These are phyloP conservation scores for Galeopterus variegatus DNA, from an alignment of 2,113 vertebrate genomes.

Conservation along the genomic window DNA sequence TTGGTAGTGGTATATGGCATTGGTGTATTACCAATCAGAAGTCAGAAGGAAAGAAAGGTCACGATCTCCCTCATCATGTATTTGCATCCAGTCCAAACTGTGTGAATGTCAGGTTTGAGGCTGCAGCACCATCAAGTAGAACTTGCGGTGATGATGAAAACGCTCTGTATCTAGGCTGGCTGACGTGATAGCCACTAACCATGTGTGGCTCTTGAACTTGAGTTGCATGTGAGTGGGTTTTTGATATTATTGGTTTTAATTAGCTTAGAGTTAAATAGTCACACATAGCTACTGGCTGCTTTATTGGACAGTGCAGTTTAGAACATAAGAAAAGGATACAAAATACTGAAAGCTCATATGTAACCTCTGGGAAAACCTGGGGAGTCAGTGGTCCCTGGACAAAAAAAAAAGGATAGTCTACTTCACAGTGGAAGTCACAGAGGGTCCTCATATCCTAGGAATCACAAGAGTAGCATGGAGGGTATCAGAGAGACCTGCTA, in stretches of 20 bases:
- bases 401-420: background rate
- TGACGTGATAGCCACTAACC: background rate
- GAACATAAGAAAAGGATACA: background rate
- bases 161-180: background rate
- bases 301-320: background rate
- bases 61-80: background rate
- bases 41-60: background rate
- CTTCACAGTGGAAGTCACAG: background rate
- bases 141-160: too few relatives aligned
- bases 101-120: background rate
- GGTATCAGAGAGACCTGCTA: background rate
- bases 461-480: background rate
- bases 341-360: background rate
- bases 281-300: background rate
- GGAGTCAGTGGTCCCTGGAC: background rate
- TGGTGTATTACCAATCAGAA: background rate
- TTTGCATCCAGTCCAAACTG: background rate
- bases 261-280: background rate
- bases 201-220: rapidly evolving
- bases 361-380: background rate
- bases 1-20: background rate
- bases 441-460: background rate
- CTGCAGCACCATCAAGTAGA: too few relatives aligned
- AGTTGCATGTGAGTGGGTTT: background rate
- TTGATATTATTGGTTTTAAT: background rate